A percentile compares a stretch with the other conserved stretches of the same genome.
Evolutionary conservation across 1,140 invertebrate genomes (phyloP).

Genomic region (Drosophila willistoni): DNA sequence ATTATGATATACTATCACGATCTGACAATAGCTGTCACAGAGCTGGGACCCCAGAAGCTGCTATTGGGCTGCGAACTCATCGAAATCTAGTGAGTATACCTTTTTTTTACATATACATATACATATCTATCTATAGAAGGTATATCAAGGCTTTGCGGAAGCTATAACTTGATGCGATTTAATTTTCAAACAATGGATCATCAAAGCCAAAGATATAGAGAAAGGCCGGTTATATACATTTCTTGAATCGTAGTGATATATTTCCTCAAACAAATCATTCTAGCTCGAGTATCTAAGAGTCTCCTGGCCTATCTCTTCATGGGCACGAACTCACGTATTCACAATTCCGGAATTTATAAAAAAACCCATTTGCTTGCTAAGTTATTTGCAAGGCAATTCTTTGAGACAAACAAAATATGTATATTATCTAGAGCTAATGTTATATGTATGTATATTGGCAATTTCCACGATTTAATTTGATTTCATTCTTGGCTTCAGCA

Average conservation of each 20-base stretch:
- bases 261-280: no score
- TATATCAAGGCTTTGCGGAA: slow-evolving; percentile 30
- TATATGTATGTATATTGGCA: no score
- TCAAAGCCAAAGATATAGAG: background rate
- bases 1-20: slow-evolving; percentile 90
- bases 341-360: no score
- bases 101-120: background rate
- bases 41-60: slow-evolving; percentile 87
- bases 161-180: background rate
- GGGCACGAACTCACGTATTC: no score
- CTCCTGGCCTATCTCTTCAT: no score
- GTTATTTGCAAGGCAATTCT: no score
- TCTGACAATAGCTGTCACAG: slow-evolving; percentile 91
- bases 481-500: slow-evolving; percentile 83
- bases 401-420: no score
- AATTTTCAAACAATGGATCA: background rate
- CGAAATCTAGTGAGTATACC: slow-evolving; percentile 90
- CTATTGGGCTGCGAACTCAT: slow-evolving; percentile 91
- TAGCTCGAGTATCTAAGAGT: no score
- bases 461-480: background rate
- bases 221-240: no score
- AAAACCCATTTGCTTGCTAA: no score
- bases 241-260: no score
- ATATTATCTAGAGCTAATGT: no score
- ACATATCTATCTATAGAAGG: background rate